Percentiles rank a stretch among this genome's conserved stretches.
phyloP scores from a whole-genome alignment of 2,113 vertebrate species.

The Syngnathus scovelli region DNA sequence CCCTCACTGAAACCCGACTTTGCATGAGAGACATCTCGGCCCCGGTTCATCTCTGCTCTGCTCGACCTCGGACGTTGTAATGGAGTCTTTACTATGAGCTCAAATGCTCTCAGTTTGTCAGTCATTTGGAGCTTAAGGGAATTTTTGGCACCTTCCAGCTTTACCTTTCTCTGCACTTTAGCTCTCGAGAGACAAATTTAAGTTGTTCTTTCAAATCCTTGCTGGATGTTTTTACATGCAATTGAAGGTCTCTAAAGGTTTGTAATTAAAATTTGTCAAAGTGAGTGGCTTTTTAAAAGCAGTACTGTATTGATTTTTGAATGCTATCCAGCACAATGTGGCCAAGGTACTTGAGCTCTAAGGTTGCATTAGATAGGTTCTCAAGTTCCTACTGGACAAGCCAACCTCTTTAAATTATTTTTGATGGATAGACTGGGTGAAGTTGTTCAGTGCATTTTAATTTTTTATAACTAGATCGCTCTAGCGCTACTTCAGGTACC shows the following conservation, averaged over 20 bases:
- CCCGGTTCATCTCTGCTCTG: slow-evolving; percentile 32
- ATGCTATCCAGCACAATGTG: background rate
- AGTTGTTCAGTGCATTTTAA: too few species aligned
- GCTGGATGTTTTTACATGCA: background rate
- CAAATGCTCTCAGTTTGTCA: slow-evolving; percentile 41
- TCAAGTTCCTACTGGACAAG: background rate
- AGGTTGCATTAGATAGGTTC: background rate
- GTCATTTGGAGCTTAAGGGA: slow-evolving; percentile 34
- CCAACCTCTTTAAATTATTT: background rate
- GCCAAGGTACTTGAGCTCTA: background rate
- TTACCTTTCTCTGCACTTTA: background rate
- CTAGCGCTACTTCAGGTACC: too few species aligned
- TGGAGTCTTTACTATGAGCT: slow-evolving; percentile 57
- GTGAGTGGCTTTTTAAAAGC: background rate
- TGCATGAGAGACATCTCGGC: slow-evolving; percentile 33
- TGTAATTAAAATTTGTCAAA: background rate
- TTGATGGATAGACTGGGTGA: background rate
- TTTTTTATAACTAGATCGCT: background rate
- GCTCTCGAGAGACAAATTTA: background rate
- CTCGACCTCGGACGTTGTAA: slow-evolving; percentile 53
- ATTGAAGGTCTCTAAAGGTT: background rate
- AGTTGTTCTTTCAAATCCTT: background rate
- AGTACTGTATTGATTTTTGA: background rate
- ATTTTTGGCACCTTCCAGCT: slow-evolving; percentile 12
- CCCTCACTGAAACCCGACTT: slow-evolving; percentile 31